A percentile compares a stretch with the other conserved stretches of the same genome.
phyloP scores from a whole-genome alignment of 2,113 vertebrate genomes.

The Pavo muticus region DNA sequence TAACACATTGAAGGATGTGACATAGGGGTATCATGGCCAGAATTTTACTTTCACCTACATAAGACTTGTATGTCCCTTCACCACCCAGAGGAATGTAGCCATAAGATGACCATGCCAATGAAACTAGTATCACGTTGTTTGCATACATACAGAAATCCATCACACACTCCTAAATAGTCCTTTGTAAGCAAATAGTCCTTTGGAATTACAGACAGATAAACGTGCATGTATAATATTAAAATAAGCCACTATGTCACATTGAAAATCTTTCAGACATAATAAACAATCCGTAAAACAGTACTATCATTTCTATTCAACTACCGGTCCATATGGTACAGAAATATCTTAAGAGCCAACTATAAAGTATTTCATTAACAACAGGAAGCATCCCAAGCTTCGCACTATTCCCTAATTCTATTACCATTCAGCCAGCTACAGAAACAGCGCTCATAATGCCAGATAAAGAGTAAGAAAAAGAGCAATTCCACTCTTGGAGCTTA shows the following conservation, averaged over 20 bases:
- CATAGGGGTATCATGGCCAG: not conserved
- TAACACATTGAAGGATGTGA: not conserved
- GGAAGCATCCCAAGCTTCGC: not conserved
- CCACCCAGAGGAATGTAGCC: not conserved
- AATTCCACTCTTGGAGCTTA: not conserved
- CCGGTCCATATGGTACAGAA: not conserved
- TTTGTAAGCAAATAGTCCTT: conserved; percentile 10
- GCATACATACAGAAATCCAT: not conserved
- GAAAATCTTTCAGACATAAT: conserved; percentile 58
- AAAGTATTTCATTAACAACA: conserved; percentile 7
- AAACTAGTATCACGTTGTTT: not conserved
- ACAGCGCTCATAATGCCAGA: not conserved
- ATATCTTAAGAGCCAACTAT: not conserved
- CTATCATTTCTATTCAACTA: conserved; percentile 23
- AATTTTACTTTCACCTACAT: not conserved
- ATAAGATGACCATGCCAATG: not conserved
- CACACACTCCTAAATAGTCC: not conserved
- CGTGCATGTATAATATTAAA: conserved; percentile 10
- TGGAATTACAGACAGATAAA: not conserved
- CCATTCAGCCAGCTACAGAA: not conserved
- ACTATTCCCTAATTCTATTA: not conserved
- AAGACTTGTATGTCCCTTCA: not conserved
- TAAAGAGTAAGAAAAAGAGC: not conserved
- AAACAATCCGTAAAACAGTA: conserved; percentile 40
- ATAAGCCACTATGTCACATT: conserved; percentile 23